Percentiles rank a stretch among this genome's conserved stretches.
Evolutionary conservation across 2,113 vertebrate species (phyloP).

Genomic region (Odontesthes bonariensis): DNA sequence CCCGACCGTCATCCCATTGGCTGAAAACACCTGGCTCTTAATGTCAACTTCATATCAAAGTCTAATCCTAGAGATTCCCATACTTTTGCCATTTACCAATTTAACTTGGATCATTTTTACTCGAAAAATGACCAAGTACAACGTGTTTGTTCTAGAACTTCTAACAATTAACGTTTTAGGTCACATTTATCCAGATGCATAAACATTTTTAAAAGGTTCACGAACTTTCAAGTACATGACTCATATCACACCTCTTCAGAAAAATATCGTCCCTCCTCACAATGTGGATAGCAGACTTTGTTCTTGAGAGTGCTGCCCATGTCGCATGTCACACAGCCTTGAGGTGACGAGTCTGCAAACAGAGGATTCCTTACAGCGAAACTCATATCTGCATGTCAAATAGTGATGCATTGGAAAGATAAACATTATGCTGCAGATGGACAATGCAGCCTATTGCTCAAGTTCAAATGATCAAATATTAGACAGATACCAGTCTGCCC

Average conservation of each 20-base stretch:
- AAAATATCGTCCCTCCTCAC: conserved; percentile 80
- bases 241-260: conserved; percentile 68
- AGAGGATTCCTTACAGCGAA: neutral
- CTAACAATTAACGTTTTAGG: neutral
- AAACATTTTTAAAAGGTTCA: neutral
- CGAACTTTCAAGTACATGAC: neutral
- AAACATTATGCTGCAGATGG: neutral
- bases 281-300: conserved; percentile 78
- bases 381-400: neutral
- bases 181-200: neutral
- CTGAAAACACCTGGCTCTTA: too few species aligned
- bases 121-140: too few species aligned
- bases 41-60: too few species aligned
- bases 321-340: conserved; percentile 80
- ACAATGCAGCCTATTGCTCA: neutral
- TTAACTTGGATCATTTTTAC: too few species aligned
- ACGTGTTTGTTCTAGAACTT: too few species aligned
- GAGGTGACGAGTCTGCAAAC: conserved; percentile 78
- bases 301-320: conserved; percentile 74
- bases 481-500: neutral
- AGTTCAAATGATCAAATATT: neutral
- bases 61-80: too few species aligned
- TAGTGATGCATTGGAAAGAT: conserved; percentile 9
- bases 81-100: too few species aligned
- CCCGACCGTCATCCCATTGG: too few species aligned